Base-by-base conservation (phyloP, 2,113 vertebrate genomes). In the Callipepla californica region DNA sequence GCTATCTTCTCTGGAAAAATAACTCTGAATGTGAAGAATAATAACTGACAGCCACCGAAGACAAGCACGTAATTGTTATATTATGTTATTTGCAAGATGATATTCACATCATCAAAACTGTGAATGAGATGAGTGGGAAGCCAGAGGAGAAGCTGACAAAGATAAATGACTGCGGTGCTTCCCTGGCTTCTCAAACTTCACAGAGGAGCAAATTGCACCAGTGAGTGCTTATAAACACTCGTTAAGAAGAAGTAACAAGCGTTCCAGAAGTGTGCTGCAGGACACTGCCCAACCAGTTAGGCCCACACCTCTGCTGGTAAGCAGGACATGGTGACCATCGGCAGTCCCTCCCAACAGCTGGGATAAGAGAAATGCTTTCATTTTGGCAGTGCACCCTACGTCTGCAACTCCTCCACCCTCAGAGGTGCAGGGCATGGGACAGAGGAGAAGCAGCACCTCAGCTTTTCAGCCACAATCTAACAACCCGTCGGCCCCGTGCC, bases 281-380 rank as follows among this genome's bases (percentile, higher is more conserved):
- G 5, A n/a, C 0, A 17, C 5, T 1, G 8, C 12, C 5, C 23
- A 1, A 0, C 25, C 3, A 6, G 70, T 47, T 20, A 40, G 2
- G 50, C 51, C 42, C 42, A 2, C 3, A 3, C 16, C 50, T 20
- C 2, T 1, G 6, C 0, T 2, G 48, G 32, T 20, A 14, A n/a
- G 75, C 50, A 48, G 44, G 4, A 15, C 51, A 26, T 8, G 14
- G 48, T 50, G 50, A 26, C 25, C 26, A 26, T 15, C 50, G 26
- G 48, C 10, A 26, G 2, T 17, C 50, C 80, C 19, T 15, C 13
- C 40, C 51, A 28, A 6, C 19, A 10, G 55, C 1, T 7, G 42
- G 42, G 25, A 13, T 13, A 12, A n/a, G 42, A 44, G 30, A 44
- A 67, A 34, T 5, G 1, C 61, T 23, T n/a, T 6, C 28, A 5